A percentile compares a stretch with the other conserved stretches of the same genome.
phyloP scores from a whole-genome alignment of 2,797 vertebrate species.

The Danio kyathit region DNA sequence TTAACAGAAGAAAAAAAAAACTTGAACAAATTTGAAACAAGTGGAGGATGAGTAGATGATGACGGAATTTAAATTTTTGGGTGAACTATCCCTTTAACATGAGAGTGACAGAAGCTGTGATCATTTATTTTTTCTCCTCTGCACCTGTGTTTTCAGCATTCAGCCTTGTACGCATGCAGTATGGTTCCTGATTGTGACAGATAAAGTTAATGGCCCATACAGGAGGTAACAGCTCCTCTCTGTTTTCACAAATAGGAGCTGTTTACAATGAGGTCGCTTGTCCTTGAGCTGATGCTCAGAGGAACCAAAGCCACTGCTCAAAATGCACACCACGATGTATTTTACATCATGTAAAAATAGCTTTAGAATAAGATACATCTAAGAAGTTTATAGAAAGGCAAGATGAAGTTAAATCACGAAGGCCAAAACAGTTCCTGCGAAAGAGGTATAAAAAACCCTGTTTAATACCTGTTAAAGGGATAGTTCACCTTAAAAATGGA shows the following conservation, averaged over 20 bases:
- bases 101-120: background rate
- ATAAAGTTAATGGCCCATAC: slow-evolving; percentile 66
- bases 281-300: slow-evolving; percentile 58
- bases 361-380: background rate
- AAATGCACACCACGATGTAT: background rate
- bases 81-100: background rate
- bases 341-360: background rate
- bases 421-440: background rate
- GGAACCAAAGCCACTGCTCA: slow-evolving; percentile 38
- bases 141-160: slow-evolving; percentile 51
- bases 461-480: no score
- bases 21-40: no score
- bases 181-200: slow-evolving; percentile 58
- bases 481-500: no score
- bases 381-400: background rate
- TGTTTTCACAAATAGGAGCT: slow-evolving; percentile 62
- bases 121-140: slow-evolving; percentile 34
- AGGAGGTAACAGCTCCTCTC: slow-evolving; percentile 59
- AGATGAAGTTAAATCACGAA: background rate
- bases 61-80: no score
- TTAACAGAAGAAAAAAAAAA: no score
- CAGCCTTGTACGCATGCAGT: slow-evolving; percentile 49
- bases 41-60: no score
- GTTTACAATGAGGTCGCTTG: slow-evolving; percentile 53
- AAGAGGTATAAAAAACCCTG: background rate